phyloP scores from a whole-genome alignment of 2,113 vertebrate species.

The Poeciliopsis occidentalis region DNA sequence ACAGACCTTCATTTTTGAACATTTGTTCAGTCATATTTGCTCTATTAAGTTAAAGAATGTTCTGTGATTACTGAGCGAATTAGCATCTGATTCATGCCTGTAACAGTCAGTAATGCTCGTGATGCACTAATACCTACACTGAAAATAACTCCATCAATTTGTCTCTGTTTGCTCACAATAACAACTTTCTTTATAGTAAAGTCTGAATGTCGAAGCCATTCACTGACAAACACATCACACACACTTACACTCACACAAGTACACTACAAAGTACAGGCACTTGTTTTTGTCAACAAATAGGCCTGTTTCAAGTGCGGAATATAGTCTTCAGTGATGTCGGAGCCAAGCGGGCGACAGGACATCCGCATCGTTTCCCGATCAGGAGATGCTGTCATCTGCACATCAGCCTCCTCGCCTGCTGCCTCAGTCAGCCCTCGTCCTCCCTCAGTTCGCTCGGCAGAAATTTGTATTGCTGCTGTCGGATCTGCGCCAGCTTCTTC shows the following conservation, averaged over 20 bases:
- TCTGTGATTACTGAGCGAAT: conserved; percentile 51
- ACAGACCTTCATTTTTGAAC: conserved; percentile 34
- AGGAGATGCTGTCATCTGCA: conserved; percentile 37
- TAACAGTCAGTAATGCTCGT: conserved; percentile 60
- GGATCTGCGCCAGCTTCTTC: conserved; percentile 97
- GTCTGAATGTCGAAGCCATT: conserved; percentile 48
- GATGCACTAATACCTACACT: conserved; percentile 58
- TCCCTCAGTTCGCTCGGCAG: conserved; percentile 94
- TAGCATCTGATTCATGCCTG: conserved; percentile 48
- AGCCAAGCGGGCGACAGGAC: conserved; percentile 52
- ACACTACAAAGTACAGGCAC: conserved; percentile 69
- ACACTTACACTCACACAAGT: conserved; percentile 46
- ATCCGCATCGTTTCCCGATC: conserved; percentile 26
- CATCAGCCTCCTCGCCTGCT: background rate
- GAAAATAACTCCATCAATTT: conserved; percentile 41
- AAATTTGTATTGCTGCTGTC: conserved; percentile 99
- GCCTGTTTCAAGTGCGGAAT: conserved; percentile 74
- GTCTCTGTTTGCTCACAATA: conserved; percentile 40
- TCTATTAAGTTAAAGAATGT: conserved; percentile 48
- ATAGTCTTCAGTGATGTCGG: conserved; percentile 50
- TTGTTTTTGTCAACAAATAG: conserved; percentile 68
- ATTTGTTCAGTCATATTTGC: conserved; percentile 27
- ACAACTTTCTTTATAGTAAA: conserved; percentile 40
- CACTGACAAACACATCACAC: conserved; percentile 45
- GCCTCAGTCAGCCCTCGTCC: conserved; percentile 85